Evolutionary conservation across 2,113 vertebrate genomes (phyloP).

Genomic region (Phycodurus eques): DNA sequence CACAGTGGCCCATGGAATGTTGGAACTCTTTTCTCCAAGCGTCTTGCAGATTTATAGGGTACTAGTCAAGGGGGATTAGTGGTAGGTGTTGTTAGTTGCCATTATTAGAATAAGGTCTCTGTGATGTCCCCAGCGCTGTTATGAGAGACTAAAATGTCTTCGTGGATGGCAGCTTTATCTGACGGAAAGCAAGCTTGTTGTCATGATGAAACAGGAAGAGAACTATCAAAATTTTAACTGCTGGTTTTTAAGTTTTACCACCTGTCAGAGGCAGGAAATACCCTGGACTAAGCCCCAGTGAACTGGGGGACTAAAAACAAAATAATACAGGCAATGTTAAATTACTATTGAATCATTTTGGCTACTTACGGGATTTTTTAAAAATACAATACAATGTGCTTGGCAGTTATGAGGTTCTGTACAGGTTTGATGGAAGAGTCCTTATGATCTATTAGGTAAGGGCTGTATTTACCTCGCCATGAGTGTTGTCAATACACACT

Average conservation of each 20-base stretch:
- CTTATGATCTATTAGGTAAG: background rate
- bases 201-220: background rate
- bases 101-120: background rate
- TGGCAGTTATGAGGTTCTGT: no score
- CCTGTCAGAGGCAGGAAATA: background rate
- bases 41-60: background rate
- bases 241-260: background rate
- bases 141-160: background rate
- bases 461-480: background rate
- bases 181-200: background rate
- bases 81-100: background rate
- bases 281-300: background rate
- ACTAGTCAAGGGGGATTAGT: background rate
- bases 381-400: no score
- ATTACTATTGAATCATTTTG: background rate
- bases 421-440: background rate
- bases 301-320: background rate
- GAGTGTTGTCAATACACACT: background rate
- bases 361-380: no score
- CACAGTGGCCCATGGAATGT: conserved; percentile 36
- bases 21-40: conserved; percentile 37
- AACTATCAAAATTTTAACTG: background rate
- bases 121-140: background rate
- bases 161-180: background rate
- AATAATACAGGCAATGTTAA: background rate